Evolutionary conservation across 2,113 vertebrate species (phyloP).

Genomic region (Dicrurus megarhynchus): DNA sequence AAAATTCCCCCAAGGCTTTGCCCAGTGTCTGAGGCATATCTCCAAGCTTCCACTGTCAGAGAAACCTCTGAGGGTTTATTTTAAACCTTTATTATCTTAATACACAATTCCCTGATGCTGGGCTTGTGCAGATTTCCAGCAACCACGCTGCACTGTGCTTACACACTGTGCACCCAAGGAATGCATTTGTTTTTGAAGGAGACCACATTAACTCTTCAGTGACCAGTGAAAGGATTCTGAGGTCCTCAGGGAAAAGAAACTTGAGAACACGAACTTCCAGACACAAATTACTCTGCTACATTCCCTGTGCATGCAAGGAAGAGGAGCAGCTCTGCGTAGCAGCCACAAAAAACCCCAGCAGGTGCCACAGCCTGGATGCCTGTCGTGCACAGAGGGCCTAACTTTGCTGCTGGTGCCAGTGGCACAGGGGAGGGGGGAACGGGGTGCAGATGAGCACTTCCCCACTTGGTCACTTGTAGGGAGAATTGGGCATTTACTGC

Average conservation of each 20-base stretch:
- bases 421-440: not conserved
- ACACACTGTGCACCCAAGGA: not conserved
- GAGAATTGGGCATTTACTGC: rapidly evolving
- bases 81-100: not conserved
- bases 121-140: not conserved
- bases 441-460: not conserved
- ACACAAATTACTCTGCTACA: rapidly evolving
- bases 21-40: rapidly evolving
- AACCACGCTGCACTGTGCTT: not conserved
- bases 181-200: not conserved
- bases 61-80: not conserved
- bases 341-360: rapidly evolving
- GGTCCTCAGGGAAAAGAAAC: not conserved
- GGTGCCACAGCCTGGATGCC: not conserved
- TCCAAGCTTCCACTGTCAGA: not conserved
- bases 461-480: not conserved
- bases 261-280: not conserved
- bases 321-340: not conserved
- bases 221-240: not conserved
- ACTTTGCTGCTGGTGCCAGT: not conserved
- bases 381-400: not conserved
- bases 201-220: rapidly evolving
- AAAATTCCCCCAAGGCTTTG: not conserved
- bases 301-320: rapidly evolving
- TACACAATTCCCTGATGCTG: not conserved